Base-by-base conservation (phyloP, 2,888 invertebrate species). In the Lutraria lutraria region DNA sequence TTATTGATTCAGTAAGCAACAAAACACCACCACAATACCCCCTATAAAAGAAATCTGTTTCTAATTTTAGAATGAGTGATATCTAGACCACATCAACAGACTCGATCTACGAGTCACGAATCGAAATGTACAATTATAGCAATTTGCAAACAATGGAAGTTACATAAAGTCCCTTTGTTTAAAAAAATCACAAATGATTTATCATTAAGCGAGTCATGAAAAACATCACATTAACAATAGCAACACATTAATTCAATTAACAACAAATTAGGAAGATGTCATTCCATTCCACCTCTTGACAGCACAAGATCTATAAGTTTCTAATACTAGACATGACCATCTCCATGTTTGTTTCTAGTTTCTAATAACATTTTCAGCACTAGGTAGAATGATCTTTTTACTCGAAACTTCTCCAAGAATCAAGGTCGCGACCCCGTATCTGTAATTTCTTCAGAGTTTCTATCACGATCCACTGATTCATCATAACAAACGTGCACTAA, bases 131-230 rank as follows among this genome's bases (percentile, higher is more conserved):
- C 1, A 12, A 12, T 68, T 68, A 68, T 68, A 25, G 63, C 63
- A 68, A 68, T 10, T 25, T 68, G 63, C 13, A 10, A 12, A 68
- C 63, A 68, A 25, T 68, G 25, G 12, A 25, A 25, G 25, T 68
- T 25, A 68, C n/a, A 25, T 0, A 43, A 68, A 68, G 25, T n/a
- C 25, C 8, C 25, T 12, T 25, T 8, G 25, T 25, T 25, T 68
- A n/a, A 68, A 25, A 43, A 43, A 68, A 68, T 68, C 12, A 68
- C 25, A 68, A 68, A 68, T 68, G 0, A 43, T 25, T 25, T 68
- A 68, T 68, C 25, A 25, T 25, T 68, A 68, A 68, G 63, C 63
- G 63, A n/a, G 63, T 68, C 63, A 68, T 68, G 25, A 68, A 68
- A 68, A 0, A 68, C 63, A 68, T 68, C 63, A 68, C 25, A 68